phyloP scores from a whole-genome alignment of 1,140 invertebrate genomes.

The Pogonomyrmex californicus region DNA sequence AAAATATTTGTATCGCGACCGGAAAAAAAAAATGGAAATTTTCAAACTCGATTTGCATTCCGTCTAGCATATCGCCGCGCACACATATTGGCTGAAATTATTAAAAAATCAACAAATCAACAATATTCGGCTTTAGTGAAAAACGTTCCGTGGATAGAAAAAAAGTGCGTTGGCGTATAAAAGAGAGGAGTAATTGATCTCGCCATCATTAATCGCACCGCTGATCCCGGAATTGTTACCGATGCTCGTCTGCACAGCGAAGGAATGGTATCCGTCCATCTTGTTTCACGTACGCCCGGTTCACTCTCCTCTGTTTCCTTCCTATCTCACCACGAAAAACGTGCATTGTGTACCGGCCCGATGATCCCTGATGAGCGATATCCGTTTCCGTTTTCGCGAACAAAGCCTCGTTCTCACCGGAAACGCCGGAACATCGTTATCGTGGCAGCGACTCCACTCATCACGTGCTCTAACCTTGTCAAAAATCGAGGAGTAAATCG shows the following conservation, averaged over 20 bases:
- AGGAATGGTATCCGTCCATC: slow-evolving; percentile 19
- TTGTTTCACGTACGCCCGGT: slow-evolving; percentile 22
- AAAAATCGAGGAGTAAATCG: slow-evolving; percentile 33
- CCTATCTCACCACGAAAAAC: slow-evolving; percentile 50
- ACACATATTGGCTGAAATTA: slow-evolving; percentile 38
- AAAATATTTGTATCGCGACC: slow-evolving; percentile 34
- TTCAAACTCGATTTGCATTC: slow-evolving; percentile 55
- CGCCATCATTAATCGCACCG: slow-evolving; percentile 69
- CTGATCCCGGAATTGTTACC: slow-evolving; percentile 69
- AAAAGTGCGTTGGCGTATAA: slow-evolving; percentile 35
- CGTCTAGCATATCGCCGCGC: slow-evolving; percentile 31
- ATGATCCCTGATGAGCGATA: slow-evolving; percentile 84
- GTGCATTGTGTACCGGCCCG: slow-evolving; percentile 76
- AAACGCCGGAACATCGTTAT: slow-evolving; percentile 83
- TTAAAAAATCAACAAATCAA: slow-evolving; percentile 53
- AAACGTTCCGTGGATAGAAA: background rate
- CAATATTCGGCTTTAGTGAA: slow-evolving; percentile 32
- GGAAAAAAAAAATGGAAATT: slow-evolving; percentile 54
- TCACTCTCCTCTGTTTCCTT: slow-evolving; percentile 8
- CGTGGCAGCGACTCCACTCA: slow-evolving; percentile 71
- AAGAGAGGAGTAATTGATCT: slow-evolving; percentile 63
- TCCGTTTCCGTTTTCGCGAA: slow-evolving; percentile 82
- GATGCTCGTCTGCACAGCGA: slow-evolving; percentile 53
- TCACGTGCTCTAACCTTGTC: slow-evolving; percentile 20
- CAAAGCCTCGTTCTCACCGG: slow-evolving; percentile 82